Conservation (phyloP, 2,888 invertebrate genomes). For the Lottia gigantea region DNA sequence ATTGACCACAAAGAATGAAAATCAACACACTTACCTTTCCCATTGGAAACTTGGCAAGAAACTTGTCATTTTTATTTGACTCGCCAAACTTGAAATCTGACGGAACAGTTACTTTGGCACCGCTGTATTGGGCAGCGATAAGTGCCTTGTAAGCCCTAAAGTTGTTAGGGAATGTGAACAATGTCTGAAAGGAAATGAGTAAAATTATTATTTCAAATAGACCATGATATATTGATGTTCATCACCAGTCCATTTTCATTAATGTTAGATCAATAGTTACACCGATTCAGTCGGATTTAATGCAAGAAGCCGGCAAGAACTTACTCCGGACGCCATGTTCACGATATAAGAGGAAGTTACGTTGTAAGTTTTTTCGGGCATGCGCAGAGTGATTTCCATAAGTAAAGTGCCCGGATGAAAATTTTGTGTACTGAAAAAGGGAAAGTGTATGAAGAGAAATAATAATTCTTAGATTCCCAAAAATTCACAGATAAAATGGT, state of each 20-base stretch:
- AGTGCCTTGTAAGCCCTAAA: conserved; percentile 98
- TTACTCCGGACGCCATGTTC: conserved; percentile 73
- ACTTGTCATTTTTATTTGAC: conserved; percentile 87
- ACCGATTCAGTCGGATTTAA: conserved; percentile 82
- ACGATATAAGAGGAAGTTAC: conserved; percentile 59
- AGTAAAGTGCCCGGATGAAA: conserved; percentile 28
- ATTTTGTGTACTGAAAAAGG: conserved; percentile 13
- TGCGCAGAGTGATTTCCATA: conserved; percentile 34
- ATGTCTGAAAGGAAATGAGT: conserved; percentile 76
- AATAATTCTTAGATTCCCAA: too few relatives aligned
- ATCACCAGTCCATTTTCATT: too few relatives aligned
- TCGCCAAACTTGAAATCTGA: conserved; percentile 86
- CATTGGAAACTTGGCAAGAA: conserved; percentile 93
- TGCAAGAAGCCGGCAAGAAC: conserved; percentile 87
- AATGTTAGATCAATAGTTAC: too few relatives aligned
- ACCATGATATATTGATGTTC: conserved; percentile 66
- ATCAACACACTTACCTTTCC: conserved; percentile 82
- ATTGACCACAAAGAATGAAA: not conserved
- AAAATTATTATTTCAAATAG: conserved; percentile 70
- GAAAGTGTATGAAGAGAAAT: not conserved
- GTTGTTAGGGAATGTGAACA: conserved; percentile 98
- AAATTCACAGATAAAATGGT: too few relatives aligned
- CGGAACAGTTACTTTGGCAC: conserved; percentile 72
- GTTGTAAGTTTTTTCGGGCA: conserved; percentile 25
- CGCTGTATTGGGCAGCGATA: conserved; percentile 97